Evolutionary conservation across 2,888 invertebrate genomes (phyloP).

Genomic region (Beris chalybata): DNA sequence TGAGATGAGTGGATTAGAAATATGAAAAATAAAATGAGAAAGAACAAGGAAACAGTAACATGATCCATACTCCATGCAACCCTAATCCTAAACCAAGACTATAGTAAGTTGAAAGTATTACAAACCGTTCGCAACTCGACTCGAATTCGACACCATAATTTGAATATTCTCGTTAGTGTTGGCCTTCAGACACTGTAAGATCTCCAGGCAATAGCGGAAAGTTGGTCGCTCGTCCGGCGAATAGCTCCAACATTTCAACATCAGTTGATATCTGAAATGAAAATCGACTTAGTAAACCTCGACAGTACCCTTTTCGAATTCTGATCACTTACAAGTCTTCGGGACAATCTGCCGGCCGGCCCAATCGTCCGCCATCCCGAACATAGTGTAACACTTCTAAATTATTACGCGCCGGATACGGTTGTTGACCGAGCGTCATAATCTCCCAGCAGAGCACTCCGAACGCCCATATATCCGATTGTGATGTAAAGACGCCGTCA

Average conservation of each 20-base stretch:
- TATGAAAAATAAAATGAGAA: conserved; percentile 22
- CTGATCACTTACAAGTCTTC: conserved; percentile 66
- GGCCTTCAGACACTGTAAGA: conserved; percentile 57
- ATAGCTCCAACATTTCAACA: conserved; percentile 87
- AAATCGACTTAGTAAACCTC: conserved; percentile 11
- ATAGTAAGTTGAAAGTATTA: conserved; percentile 6
- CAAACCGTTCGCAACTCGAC: conserved; percentile 38
- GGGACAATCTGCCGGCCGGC: conserved; percentile 82
- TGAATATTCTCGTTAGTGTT: conserved; percentile 36
- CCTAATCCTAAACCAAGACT: conserved; percentile 7
- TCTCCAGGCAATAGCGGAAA: conserved; percentile 78
- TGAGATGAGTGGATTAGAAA: conserved; percentile 35
- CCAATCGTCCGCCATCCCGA: conserved; percentile 81
- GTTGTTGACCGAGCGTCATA: conserved; percentile 92
- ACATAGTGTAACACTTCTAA: conserved; percentile 90
- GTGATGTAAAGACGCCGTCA: conserved; percentile 94
- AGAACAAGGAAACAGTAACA: neutral
- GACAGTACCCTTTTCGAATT: neutral
- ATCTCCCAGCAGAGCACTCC: conserved; percentile 97
- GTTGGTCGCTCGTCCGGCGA: conserved; percentile 82
- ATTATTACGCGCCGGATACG: conserved; percentile 92
- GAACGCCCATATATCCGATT: conserved; percentile 97
- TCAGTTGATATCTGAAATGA: conserved; percentile 72
- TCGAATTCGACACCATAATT: conserved; percentile 37
- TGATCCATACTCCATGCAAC: conserved; percentile 19